These are phyloP conservation scores for Hemiscyllium ocellatum DNA, from an alignment of 2,113 vertebrate species.

Conservation along the genomic window DNA sequence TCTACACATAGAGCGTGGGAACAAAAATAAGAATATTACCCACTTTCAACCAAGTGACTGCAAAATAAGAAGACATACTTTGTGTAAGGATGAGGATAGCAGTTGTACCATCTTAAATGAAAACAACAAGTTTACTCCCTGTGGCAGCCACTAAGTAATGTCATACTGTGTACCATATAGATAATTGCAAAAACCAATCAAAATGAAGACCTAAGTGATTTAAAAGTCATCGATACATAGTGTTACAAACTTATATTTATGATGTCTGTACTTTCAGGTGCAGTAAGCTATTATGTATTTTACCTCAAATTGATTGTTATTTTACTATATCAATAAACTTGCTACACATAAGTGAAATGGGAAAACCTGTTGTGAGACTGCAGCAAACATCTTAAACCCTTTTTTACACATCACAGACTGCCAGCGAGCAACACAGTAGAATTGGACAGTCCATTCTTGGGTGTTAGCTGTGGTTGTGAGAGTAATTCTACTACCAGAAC, in stretches of 20 bases:
- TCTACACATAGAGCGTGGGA: too few species aligned
- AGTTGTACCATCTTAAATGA: not conserved
- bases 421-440: not conserved
- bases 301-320: not conserved
- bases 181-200: not conserved
- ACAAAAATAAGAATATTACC: not conserved
- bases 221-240: not conserved
- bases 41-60: not conserved
- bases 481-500: too few species aligned
- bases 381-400: not conserved
- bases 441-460: not conserved
- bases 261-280: not conserved
- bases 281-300: not conserved
- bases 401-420: not conserved
- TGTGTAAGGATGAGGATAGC: not conserved
- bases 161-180: not conserved
- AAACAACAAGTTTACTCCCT: not conserved
- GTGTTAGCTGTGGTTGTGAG: not conserved
- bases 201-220: not conserved
- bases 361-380: not conserved
- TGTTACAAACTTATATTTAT: not conserved
- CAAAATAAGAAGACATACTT: not conserved
- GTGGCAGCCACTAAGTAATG: not conserved
- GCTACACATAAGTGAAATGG: not conserved
- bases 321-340: not conserved